Evolutionary conservation across 2,888 invertebrate genomes (phyloP), one percentile per base, ranked within the genome.

Genomic region (Ochlodes sylvanus): DNA sequence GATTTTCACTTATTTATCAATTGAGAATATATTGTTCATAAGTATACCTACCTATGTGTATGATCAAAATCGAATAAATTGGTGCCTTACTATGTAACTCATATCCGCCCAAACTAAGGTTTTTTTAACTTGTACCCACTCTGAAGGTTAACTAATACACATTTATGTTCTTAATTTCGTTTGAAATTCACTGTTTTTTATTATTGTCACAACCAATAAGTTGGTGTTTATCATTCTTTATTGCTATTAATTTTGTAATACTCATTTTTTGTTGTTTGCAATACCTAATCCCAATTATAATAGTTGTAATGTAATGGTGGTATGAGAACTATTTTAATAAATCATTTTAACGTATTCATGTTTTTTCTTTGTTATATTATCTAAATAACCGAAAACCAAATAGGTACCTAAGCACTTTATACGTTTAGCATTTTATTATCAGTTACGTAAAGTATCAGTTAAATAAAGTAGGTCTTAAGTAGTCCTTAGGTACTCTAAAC

Each of bases 61-160:
- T n/a, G 14, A 54, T 54, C 32, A 7, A 32, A 32, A 54, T 54
- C n/a, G 21, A 61, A 54, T 55, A 77, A 27, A 76, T 81, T 79
- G 87, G 91, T 92, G 92, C 92, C 92, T 92, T 92, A 90, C 80
- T 38, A 82, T 73, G 88, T 86, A 91, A 90, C 67, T 71, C 82
- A 60, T 79, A 75, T 91, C 92, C 90, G 92, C 90, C 92, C 92
- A 82, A 78, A 70, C 47, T 65, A 69, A 42, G 27, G 63, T 69
- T 15, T 47, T 47, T 47, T 17, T 0, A 47, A 47, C 7, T 17
- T 17, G 15, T 47, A 15, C 10, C 12, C 4, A n/a, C n/a, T 44
- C 12, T 15, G n/a, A 10, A 44, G 9, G 34, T 34, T 5, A 9
- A 34, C 9, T 34, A 34, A 9, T 38, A 38, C 38, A 10, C 38